phyloP scores from a whole-genome alignment of 1,140 invertebrate species.

The Drosophila grimshawi region DNA sequence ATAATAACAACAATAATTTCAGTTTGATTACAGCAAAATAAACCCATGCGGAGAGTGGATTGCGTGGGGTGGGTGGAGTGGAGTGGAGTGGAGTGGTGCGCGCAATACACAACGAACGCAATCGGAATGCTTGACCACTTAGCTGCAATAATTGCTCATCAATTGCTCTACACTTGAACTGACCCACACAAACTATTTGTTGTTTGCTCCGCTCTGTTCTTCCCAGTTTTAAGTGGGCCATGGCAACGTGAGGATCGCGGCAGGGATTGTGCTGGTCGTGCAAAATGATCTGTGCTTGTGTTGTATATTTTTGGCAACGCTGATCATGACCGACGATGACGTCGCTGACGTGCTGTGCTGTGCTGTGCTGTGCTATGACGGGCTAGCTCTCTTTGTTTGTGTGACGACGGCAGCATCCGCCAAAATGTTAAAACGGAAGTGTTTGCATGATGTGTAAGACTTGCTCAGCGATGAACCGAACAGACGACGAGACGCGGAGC shows the following conservation, averaged over 20 bases:
- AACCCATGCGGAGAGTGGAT: background rate
- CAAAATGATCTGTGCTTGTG: slow-evolving; percentile 12
- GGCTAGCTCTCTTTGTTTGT: slow-evolving; percentile 30
- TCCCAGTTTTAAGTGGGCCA: background rate
- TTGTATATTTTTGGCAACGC: slow-evolving; percentile 64
- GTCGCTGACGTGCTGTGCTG: background rate
- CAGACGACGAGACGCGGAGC: background rate
- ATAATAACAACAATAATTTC: too few species aligned
- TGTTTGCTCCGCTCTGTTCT: slow-evolving; percentile 31
- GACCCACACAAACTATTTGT: slow-evolving; percentile 67
- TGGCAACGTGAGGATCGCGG: background rate
- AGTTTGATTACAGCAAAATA: too few species aligned
- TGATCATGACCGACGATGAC: slow-evolving; percentile 24
- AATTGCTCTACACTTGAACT: slow-evolving; percentile 65
- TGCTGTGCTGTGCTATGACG: background rate
- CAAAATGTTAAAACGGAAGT: slow-evolving; percentile 66
- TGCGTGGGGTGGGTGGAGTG: background rate
- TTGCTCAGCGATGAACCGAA: background rate
- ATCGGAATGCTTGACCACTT: slow-evolving; percentile 41
- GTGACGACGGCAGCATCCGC: slow-evolving; percentile 11
- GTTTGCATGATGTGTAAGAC: slow-evolving; percentile 76
- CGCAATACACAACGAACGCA: slow-evolving; percentile 22
- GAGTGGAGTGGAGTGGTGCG: background rate
- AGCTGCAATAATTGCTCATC: slow-evolving; percentile 61
- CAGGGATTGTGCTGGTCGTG: slow-evolving; percentile 14